Evolutionary conservation across 2,888 invertebrate species (phyloP).

Genomic region (Toxonevra muliebris): DNA sequence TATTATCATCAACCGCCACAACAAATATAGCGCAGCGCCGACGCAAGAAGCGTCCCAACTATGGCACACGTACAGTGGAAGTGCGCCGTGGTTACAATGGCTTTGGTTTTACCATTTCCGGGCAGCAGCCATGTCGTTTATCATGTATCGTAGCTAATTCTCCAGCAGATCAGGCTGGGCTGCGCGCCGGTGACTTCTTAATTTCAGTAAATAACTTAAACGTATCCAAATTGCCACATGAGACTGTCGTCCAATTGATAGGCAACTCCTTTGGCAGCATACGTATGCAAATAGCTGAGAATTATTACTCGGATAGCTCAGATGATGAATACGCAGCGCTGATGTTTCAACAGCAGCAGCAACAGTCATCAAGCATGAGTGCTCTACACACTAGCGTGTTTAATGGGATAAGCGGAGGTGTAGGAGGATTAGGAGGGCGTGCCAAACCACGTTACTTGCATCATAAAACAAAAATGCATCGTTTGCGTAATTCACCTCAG

Average conservation of each 20-base stretch:
- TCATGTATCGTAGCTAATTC: slow-evolving; percentile 91
- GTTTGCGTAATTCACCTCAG: slow-evolving; percentile 71
- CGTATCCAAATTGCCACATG: slow-evolving; percentile 91
- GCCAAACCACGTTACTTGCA: slow-evolving; percentile 65
- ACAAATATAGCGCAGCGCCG: slow-evolving; percentile 65
- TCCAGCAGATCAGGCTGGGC: slow-evolving; percentile 89
- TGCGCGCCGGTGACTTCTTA: slow-evolving; percentile 91
- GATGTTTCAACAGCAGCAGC: slow-evolving; percentile 43
- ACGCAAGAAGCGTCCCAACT: slow-evolving; percentile 72
- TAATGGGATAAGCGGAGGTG: slow-evolving; percentile 36
- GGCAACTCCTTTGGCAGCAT: slow-evolving; percentile 86
- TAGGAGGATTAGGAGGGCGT: slow-evolving; percentile 38
- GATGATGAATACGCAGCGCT: slow-evolving; percentile 74
- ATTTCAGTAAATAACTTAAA: slow-evolving; percentile 91
- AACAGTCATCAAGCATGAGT: slow-evolving; percentile 23
- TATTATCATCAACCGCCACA: slow-evolving; percentile 32
- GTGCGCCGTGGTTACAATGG: slow-evolving; percentile 87
- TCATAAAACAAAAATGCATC: slow-evolving; percentile 67
- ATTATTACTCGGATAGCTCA: slow-evolving; percentile 85
- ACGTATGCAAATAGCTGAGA: slow-evolving; percentile 85
- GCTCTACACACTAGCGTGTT: slow-evolving; percentile 37
- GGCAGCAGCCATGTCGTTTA: slow-evolving; percentile 94
- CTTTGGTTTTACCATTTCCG: slow-evolving; percentile 97
- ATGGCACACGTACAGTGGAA: slow-evolving; percentile 73
- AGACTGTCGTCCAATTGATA: slow-evolving; percentile 90